Evolutionary conservation across 2,888 invertebrate species (phyloP).

Genomic region (Acleris literana): DNA sequence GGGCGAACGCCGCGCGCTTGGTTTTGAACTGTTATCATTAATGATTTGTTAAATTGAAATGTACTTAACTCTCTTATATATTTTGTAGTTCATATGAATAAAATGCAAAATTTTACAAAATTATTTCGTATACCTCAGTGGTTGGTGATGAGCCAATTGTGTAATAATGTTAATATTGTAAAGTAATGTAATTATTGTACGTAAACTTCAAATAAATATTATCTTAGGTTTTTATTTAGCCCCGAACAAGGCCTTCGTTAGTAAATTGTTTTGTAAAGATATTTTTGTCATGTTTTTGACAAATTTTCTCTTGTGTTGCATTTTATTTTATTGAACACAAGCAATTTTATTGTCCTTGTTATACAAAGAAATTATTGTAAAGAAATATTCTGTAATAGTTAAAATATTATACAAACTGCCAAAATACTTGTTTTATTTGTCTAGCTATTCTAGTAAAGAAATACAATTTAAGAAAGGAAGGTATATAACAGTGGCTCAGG

Average conservation of each 20-base stretch:
- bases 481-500: no score
- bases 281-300: constrained; percentile 65
- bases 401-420: constrained; percentile 80
- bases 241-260: constrained; percentile 24
- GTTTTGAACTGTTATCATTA: constrained; percentile 18
- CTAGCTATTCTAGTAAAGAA: neutral
- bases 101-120: constrained; percentile 50
- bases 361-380: constrained; percentile 78
- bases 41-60: constrained; percentile 19
- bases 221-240: constrained; percentile 29
- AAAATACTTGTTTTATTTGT: constrained; percentile 50
- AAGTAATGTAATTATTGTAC: constrained; percentile 36
- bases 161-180: constrained; percentile 36
- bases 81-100: constrained; percentile 52
- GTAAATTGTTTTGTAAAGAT: constrained; percentile 55
- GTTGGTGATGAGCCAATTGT: constrained; percentile 26
- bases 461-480: neutral
- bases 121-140: constrained; percentile 21
- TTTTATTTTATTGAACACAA: constrained; percentile 78
- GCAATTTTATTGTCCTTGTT: constrained; percentile 67
- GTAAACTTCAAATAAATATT: constrained; percentile 33
- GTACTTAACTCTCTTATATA: constrained; percentile 36
- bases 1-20: constrained; percentile 4
- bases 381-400: constrained; percentile 72
- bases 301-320: constrained; percentile 67